phyloP scores from a whole-genome alignment of 2,888 invertebrate species.

The Trachelus tabidus region DNA sequence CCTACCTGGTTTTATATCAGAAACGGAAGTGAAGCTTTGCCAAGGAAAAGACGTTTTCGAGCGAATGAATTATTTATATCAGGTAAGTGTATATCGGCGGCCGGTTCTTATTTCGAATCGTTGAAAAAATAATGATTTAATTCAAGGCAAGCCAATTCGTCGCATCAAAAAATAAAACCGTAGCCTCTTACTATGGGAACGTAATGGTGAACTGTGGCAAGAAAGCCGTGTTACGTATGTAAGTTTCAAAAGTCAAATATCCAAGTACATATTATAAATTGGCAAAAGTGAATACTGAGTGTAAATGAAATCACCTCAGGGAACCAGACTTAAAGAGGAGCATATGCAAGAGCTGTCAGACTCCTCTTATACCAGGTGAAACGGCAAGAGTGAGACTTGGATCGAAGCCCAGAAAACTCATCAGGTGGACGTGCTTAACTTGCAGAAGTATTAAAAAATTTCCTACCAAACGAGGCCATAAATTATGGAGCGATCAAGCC shows the following conservation, averaged over 20 bases:
- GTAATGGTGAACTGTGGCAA: conserved; percentile 70
- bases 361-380: conserved; percentile 68
- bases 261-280: not conserved
- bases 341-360: conserved; percentile 72
- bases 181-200: conserved; percentile 71
- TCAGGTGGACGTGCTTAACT: conserved; percentile 68
- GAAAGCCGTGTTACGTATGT: conserved; percentile 73
- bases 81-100: conserved; percentile 63
- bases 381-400: conserved; percentile 69
- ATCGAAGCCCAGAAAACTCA: conserved; percentile 64
- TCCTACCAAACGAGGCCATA: conserved; percentile 61
- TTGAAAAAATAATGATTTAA: not conserved
- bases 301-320: conserved; percentile 59
- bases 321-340: conserved; percentile 73
- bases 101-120: too few relatives aligned
- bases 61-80: conserved; percentile 77
- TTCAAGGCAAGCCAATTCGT: conserved; percentile 69
- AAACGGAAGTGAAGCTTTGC: conserved; percentile 67
- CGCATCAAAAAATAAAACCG: conserved; percentile 61
- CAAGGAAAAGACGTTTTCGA: conserved; percentile 77
- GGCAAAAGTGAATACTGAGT: not conserved
- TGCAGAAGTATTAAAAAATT: conserved; percentile 64
- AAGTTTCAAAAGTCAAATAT: conserved; percentile 47
- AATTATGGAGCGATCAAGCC: conserved; percentile 69
- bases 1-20: conserved; percentile 22